Conservation (phyloP, 2,113 vertebrate species). For the Scomber colias region DNA sequence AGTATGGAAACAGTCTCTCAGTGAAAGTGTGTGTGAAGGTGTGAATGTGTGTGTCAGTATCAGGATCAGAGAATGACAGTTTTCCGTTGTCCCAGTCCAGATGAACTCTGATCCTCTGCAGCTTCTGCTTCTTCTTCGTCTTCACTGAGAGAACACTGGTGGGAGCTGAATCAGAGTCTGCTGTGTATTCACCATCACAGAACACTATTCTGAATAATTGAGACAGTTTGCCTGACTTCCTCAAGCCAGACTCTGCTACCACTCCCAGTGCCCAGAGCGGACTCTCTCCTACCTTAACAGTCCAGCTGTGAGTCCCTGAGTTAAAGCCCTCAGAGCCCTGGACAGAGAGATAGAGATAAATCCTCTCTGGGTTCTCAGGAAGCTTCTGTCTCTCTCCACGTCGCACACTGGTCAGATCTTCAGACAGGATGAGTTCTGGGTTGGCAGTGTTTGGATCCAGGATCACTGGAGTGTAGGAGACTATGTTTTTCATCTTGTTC, state of each 20-base stretch:
- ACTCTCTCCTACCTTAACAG: constrained; percentile 27
- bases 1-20: constrained; percentile 19
- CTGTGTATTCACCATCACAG: constrained; percentile 5
- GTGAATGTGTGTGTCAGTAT: no score
- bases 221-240: rapidly evolving
- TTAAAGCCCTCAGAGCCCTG: constrained; percentile 44
- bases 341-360: neutral
- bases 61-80: no score
- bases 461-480: no score
- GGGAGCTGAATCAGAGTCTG: neutral
- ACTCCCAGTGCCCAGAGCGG: constrained; percentile 17
- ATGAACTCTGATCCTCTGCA: neutral
- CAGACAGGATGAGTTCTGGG: neutral
- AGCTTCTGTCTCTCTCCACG: neutral
- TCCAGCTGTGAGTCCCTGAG: constrained; percentile 47
- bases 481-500: no score
- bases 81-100: no score
- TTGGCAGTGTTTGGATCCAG: constrained; percentile 17
- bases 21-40: no score
- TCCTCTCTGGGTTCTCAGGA: constrained; percentile 19
- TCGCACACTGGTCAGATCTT: neutral
- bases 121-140: neutral
- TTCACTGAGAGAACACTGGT: neutral
- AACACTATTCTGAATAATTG: constrained; percentile 17
- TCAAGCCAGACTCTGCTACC: neutral